Percentiles rank a stretch among this genome's conserved stretches.
Evolutionary conservation across 2,113 vertebrate genomes (phyloP).

Genomic region (Rhinolophus sinicus): DNA sequence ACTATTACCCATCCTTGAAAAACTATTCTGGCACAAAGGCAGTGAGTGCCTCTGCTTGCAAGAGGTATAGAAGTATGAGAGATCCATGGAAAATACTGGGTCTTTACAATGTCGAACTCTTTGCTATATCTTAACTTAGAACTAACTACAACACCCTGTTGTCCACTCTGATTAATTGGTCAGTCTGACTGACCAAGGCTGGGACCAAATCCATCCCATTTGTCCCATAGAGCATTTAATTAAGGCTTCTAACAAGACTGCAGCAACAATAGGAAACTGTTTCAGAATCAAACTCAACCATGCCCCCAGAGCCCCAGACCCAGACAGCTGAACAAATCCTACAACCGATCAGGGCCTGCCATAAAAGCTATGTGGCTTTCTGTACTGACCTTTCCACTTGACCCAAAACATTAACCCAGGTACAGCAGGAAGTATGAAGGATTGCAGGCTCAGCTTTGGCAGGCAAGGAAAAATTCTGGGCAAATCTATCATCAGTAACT

Average conservation of each 20-base stretch:
- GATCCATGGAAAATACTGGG: not conserved
- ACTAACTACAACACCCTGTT: not conserved
- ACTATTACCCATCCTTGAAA: not conserved
- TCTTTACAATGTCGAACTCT: not conserved
- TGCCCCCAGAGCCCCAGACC: not conserved
- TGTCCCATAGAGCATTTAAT: not conserved
- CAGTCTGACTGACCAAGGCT: not conserved
- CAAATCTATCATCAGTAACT: not conserved
- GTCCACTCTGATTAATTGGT: not conserved
- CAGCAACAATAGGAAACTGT: not conserved
- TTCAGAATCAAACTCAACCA: not conserved
- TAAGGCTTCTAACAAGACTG: not conserved
- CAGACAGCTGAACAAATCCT: not conserved
- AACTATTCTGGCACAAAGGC: not conserved
- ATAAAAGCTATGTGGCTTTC: not conserved
- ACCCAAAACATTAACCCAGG: not conserved
- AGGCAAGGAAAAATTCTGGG: not conserved
- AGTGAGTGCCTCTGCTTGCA: not conserved
- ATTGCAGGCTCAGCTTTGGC: not conserved
- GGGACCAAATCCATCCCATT: not conserved
- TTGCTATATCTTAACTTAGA: not conserved
- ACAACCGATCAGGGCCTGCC: not conserved
- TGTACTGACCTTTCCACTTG: not conserved
- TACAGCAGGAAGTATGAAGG: not conserved
- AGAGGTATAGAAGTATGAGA: not conserved